Evolutionary conservation across 2,888 invertebrate species (phyloP).

Genomic region (Hypomecis atomaria): DNA sequence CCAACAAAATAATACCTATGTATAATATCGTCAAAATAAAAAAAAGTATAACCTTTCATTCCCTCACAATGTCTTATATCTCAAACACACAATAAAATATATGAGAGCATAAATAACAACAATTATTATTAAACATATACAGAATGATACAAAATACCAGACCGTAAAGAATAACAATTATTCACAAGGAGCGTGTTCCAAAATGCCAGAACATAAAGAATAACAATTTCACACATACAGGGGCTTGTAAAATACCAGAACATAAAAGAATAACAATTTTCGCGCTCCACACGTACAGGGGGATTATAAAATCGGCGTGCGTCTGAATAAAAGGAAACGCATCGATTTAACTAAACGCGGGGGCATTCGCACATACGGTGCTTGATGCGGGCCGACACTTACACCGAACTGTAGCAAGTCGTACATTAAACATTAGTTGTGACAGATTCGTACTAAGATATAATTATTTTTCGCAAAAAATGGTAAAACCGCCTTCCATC

Average conservation of each 20-base stretch:
- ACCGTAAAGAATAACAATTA: slow-evolving; percentile 20
- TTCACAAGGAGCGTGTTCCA: slow-evolving; percentile 35
- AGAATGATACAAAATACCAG: slow-evolving; percentile 12
- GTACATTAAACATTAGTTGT: too few species aligned
- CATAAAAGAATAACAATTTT: slow-evolving; percentile 31
- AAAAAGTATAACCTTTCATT: neutral
- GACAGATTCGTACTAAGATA: too few species aligned
- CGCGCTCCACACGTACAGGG: slow-evolving; percentile 44
- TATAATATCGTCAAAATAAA: too few species aligned
- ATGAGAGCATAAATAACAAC: slow-evolving; percentile 21
- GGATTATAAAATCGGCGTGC: slow-evolving; percentile 76
- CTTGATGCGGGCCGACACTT: slow-evolving; percentile 49
- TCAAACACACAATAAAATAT: slow-evolving; percentile 19
- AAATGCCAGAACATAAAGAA: slow-evolving; percentile 31
- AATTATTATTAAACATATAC: slow-evolving; percentile 41
- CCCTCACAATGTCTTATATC: slow-evolving; percentile 1
- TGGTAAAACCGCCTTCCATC: too few species aligned
- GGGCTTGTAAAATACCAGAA: slow-evolving; percentile 52
- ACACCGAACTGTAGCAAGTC: slow-evolving; percentile 56
- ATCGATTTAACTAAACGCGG: slow-evolving; percentile 73
- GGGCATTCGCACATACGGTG: slow-evolving; percentile 67
- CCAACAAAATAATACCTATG: too few species aligned
- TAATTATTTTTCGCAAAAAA: too few species aligned
- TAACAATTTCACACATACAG: slow-evolving; percentile 40
- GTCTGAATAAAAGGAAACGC: slow-evolving; percentile 66